These are phyloP conservation scores for Schizotus pectinicornis DNA, from an alignment of 2,888 invertebrate species.

Conservation along the genomic window DNA sequence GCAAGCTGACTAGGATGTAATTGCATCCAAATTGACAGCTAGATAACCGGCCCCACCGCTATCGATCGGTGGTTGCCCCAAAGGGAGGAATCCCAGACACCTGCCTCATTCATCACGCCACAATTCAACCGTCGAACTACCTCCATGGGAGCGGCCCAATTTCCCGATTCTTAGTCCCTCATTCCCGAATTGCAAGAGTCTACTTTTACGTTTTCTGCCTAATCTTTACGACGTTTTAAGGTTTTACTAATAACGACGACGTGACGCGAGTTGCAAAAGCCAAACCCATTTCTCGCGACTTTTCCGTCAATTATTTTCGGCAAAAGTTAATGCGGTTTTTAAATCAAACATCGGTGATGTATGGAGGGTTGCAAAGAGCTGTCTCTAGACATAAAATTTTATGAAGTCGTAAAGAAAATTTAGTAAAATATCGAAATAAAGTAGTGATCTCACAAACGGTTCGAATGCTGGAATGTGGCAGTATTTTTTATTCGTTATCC, in stretches of 20 bases:
- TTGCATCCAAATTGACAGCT: constrained; percentile 7
- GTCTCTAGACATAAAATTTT: no score
- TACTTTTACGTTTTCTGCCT: not conserved
- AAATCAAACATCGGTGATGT: no score
- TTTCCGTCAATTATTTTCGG: constrained; percentile 6
- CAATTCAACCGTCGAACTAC: constrained; percentile 7
- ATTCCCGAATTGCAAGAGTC: not conserved
- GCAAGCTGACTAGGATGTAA: not conserved
- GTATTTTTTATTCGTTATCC: no score
- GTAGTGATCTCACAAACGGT: no score
- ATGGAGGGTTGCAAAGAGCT: no score
- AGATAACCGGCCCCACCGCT: not conserved
- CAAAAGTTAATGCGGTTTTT: constrained; percentile 1
- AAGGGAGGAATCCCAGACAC: not conserved
- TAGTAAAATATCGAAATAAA: no score
- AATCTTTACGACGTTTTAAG: no score
- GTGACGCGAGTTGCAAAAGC: constrained; percentile 15
- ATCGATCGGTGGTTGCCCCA: constrained; percentile 6
- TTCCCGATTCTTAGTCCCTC: not conserved
- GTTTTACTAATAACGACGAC: constrained; percentile 8
- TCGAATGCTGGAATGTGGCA: no score
- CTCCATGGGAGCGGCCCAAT: not conserved
- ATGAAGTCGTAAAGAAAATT: no score
- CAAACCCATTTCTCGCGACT: constrained; percentile 27
- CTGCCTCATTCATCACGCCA: constrained; percentile 11